Evolutionary conservation across 2,797 vertebrate genomes (phyloP), one percentile per base, ranked within the genome.

Genomic region (Pantherophis alleghaniensis): DNA sequence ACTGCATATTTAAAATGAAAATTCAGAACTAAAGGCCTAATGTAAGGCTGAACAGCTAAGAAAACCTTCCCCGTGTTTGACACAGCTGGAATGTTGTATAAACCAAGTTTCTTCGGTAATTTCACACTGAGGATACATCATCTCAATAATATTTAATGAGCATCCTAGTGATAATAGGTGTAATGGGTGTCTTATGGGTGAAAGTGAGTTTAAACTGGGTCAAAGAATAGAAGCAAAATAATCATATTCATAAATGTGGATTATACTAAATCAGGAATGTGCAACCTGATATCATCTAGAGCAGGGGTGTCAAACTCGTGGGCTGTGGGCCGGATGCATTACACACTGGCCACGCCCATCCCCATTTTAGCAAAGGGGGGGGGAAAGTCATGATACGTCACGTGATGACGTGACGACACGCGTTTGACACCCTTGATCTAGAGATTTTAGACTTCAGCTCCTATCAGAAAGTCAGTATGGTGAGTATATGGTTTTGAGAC

Each of bases 341-440:
- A 55, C 11, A 11, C 2, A 0, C 55, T 55, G 55, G 28, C 57
- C 20, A 22, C 57, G 0, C 2, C 20, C 57, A 59, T 2, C 57
- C 55, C 12, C 13, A 11, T 55, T 13, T 55, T 55, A 55, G 55
- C 55, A 11, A 55, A 55, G 9, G 9, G 53, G 9, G 53, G 53
- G 11, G 11, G 2, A 0, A 13, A 55, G 53, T 55, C 12, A 9
- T 2, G 12, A 55, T 55, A 55, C 2, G 0, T 3, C 55, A 55
- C 0, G 12, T 55, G 55, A 55, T 0, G 55, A 55, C 12, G 12
- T 55, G 12, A 55, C 12, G 1, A 13, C 12, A 0, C 0, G 12
- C 3, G 12, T 55, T 55, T 55, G 55, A 3, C 55, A 55, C 55
- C 55, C 12, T 12, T 55, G 12, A 55, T 55, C 55, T 55, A 13